phyloP scores from a whole-genome alignment of 2,113 vertebrate genomes.

The Myodes glareolus region DNA sequence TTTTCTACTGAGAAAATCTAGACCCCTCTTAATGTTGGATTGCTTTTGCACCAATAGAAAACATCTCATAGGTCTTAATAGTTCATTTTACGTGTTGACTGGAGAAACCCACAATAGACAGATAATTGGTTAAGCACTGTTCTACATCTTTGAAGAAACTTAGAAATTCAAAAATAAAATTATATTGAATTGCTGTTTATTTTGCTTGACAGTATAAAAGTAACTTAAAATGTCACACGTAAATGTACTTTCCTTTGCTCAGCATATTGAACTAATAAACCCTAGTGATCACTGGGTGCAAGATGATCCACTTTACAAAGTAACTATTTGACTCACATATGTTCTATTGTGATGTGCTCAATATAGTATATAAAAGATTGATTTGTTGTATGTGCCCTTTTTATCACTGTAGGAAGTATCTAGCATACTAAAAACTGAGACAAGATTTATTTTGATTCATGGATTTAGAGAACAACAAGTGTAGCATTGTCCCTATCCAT shows the following conservation, averaged over 20 bases:
- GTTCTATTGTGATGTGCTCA: not conserved
- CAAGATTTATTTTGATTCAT: not conserved
- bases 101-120: rapidly evolving
- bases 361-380: not conserved
- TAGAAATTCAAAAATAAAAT: not conserved
- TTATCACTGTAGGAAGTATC: not conserved
- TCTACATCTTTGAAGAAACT: not conserved
- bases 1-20: not conserved
- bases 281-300: not conserved
- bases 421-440: not conserved
- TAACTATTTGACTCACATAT: not conserved
- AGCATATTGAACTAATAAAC: not conserved
- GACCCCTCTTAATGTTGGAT: not conserved
- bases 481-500: not conserved
- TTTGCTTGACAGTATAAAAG: not conserved
- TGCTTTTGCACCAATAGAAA: not conserved
- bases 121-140: not conserved
- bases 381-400: not conserved
- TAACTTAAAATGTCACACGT: not conserved
- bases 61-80: not conserved
- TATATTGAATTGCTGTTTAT: not conserved
- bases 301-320: not conserved
- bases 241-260: not conserved
- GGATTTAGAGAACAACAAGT: not conserved
- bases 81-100: not conserved